These are phyloP conservation scores for Lamproptera curius DNA, from an alignment of 2,888 invertebrate species.

Conservation along the genomic window DNA sequence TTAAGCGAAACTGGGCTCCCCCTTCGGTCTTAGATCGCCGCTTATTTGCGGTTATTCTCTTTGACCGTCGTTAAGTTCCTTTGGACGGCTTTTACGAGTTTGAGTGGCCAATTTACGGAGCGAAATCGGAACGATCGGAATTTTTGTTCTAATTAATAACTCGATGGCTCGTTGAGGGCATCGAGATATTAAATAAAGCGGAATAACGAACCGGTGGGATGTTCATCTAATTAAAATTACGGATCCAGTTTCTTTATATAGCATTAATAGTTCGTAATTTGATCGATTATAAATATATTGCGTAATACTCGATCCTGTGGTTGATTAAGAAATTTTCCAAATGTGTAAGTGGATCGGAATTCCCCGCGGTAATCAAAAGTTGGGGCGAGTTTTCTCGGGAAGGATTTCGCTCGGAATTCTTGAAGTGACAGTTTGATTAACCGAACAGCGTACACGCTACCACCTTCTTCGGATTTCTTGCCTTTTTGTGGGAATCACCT, in stretches of 20 bases:
- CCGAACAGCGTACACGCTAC: conserved; percentile 72
- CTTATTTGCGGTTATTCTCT: conserved; percentile 78
- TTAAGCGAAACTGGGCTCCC: conserved; percentile 73
- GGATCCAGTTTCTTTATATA: conserved; percentile 19
- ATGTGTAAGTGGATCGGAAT: conserved; percentile 64
- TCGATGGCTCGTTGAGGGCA: conserved; percentile 51
- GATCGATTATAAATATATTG: conserved; percentile 5
- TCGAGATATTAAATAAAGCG: conserved; percentile 61
- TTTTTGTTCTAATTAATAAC: conserved; percentile 76
- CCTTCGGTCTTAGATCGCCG: conserved; percentile 67
- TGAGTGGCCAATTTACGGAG: conserved; percentile 75
- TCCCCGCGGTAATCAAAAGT: conserved; percentile 73
- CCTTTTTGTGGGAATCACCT: conserved; percentile 56
- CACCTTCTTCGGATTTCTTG: conserved; percentile 60
- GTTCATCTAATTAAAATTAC: conserved; percentile 50
- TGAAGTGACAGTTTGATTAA: conserved; percentile 78
- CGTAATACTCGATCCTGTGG: conserved; percentile 34
- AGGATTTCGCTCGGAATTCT: conserved; percentile 75
- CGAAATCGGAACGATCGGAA: conserved; percentile 74
- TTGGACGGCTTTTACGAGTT: conserved; percentile 73
- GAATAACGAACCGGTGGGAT: conserved; percentile 53
- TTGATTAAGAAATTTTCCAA: conserved; percentile 67
- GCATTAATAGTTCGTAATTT: conserved; percentile 20
- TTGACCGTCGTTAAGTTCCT: conserved; percentile 77
- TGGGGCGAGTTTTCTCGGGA: conserved; percentile 68